Conservation (phyloP, 2,888 invertebrate genomes). For the Stenodera caucasica region DNA sequence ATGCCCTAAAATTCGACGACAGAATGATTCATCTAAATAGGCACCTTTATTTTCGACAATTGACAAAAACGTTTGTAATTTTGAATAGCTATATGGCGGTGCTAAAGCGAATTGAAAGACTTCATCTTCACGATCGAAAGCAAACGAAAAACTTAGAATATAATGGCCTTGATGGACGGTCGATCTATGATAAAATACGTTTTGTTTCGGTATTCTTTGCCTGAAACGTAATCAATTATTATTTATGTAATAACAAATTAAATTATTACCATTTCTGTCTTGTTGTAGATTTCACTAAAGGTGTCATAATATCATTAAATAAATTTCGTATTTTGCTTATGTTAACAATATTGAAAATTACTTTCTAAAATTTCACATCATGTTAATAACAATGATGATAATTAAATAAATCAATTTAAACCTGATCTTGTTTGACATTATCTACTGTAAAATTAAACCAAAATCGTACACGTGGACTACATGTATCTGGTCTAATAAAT, state of each 20-base stretch:
- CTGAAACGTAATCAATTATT: conserved; percentile 53
- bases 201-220: conserved; percentile 76
- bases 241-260: not conserved
- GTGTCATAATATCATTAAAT: conserved; percentile 89
- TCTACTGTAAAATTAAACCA: conserved; percentile 99
- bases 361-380: conserved; percentile 71
- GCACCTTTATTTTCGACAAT: conserved; percentile 66
- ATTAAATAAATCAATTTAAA: conserved; percentile 42
- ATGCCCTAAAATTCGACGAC: conserved; percentile 70
- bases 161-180: conserved; percentile 86
- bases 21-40: conserved; percentile 61
- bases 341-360: conserved; percentile 96
- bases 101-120: conserved; percentile 93
- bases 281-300: conserved; percentile 88
- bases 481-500: conserved; percentile 94
- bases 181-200: conserved; percentile 92
- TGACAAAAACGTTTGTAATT: conserved; percentile 82
- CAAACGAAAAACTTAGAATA: conserved; percentile 90
- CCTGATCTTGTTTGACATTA: conserved; percentile 91
- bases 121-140: conserved; percentile 93
- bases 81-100: conserved; percentile 94
- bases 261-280: conserved; percentile 85
- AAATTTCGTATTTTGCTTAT: conserved; percentile 90
- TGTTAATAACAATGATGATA: conserved; percentile 5
- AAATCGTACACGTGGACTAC: conserved; percentile 87